These are phyloP conservation scores for Drosophila heteroneura DNA, from an alignment of 2,888 invertebrate genomes.

Conservation along the genomic window DNA sequence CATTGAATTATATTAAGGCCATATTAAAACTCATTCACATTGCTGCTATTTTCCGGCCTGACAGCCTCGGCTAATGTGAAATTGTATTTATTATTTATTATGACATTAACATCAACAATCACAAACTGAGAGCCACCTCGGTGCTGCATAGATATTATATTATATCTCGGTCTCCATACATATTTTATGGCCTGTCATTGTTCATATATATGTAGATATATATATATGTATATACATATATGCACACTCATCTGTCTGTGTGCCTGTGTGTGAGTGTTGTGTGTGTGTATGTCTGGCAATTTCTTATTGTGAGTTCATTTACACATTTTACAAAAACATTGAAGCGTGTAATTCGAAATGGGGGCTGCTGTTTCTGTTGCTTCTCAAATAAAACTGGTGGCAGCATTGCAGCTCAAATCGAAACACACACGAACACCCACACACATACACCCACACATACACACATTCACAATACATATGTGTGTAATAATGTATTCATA, in stretches of 20 bases:
- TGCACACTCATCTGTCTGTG: constrained; percentile 7
- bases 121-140: constrained; percentile 46
- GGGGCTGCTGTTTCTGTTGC: constrained; percentile 31
- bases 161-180: constrained; percentile 53
- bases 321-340: constrained; percentile 77
- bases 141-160: constrained; percentile 45
- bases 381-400: constrained; percentile 48
- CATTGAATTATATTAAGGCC: constrained; percentile 66
- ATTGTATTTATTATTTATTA: constrained; percentile 78
- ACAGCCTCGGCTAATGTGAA: constrained; percentile 48
- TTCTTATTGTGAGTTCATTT: constrained; percentile 75
- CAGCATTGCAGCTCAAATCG: constrained; percentile 41
- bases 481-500: constrained; percentile 74
- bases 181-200: constrained; percentile 75
- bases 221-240: constrained; percentile 34
- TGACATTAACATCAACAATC: constrained; percentile 77
- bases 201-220: constrained; percentile 46
- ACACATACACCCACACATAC: constrained; percentile 2
- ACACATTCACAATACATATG: constrained; percentile 1
- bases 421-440: constrained; percentile 10
- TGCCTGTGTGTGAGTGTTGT: constrained; percentile 7
- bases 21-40: constrained; percentile 44
- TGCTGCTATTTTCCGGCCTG: constrained; percentile 29
- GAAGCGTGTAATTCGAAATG: constrained; percentile 73
- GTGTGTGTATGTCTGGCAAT: constrained; percentile 21